A percentile compares a stretch with the other conserved stretches of the same genome.
Conservation (phyloP, 1,140 invertebrate species). For the Sipha flava region DNA sequence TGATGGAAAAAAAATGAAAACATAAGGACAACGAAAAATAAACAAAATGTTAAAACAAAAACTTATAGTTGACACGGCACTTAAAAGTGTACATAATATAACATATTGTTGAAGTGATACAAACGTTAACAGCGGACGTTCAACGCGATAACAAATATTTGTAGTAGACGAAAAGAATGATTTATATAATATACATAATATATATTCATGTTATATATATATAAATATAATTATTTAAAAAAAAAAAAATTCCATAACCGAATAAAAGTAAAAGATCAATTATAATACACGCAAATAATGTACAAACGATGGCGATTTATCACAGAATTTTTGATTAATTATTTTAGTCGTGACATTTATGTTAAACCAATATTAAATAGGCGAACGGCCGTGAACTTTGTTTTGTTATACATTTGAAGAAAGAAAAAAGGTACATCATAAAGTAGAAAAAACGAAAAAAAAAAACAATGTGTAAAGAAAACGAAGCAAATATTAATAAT, state of each 20-base stretch:
- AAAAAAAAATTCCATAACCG: not conserved
- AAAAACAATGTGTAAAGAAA: not conserved
- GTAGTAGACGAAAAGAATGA: not conserved
- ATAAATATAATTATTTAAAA: no score
- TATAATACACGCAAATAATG: conserved; percentile 20
- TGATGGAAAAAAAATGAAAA: not conserved
- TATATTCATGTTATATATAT: no score
- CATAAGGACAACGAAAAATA: no score
- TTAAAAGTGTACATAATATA: not conserved
- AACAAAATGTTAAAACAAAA: conserved; percentile 3
- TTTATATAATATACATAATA: no score
- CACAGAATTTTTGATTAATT: conserved; percentile 32
- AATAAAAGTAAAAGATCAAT: not conserved
- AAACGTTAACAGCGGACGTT: not conserved
- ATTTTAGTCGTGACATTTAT: conserved; percentile 10
- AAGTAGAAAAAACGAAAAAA: not conserved
- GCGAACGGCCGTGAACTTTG: not conserved
- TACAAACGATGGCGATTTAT: conserved; percentile 17
- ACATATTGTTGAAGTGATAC: not conserved
- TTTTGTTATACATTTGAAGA: not conserved
- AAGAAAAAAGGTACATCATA: not conserved
- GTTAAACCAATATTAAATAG: not conserved
- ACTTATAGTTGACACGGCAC: not conserved
- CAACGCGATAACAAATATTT: conserved; percentile 5
- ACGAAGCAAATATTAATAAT: not conserved